Evolutionary conservation across 2,888 invertebrate genomes (phyloP), one percentile per base, ranked within the genome.

Genomic region (Endotricha flammealis): DNA sequence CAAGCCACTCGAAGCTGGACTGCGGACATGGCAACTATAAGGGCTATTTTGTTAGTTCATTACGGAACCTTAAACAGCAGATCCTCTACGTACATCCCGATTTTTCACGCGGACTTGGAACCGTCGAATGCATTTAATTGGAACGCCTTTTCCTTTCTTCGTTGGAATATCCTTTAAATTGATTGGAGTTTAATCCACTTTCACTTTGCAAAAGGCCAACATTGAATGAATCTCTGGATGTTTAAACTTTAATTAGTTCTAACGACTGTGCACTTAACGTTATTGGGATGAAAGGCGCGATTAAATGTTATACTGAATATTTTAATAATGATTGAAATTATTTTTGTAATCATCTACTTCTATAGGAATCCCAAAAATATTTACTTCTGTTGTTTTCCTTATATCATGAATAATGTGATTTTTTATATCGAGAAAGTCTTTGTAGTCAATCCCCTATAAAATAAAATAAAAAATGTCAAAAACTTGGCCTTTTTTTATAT

Each of bases 101-200:
- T 67, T 57, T 65, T 60, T 56, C 46, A 41, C 39, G 31, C 46
- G 33, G 51, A 53, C 48, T 43, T 39, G 39, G 47, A 49, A 50
- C n/a, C 46, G 38, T 44, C 46, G 44, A 46, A 57, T 53, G 57
- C 54, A 57, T 65, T 66, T 68, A 71, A 70, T 68, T 66, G 57
- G 52, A 61, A 49, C 51, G 48, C 52, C 57, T 63, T 60, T 57
- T 49, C 45, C 47, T 38, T 48, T 48, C 50, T 41, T 32, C 36
- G 29, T 45, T 48, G 34, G 45, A 47, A 45, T 45, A 42, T 44
- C 39, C 46, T 45, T 44, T 44, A 48, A 66, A 64, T 57, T 61
- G 48, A 62, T 64, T 57, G 55, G 49, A 49, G 33, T 52, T 49
- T 53, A 51, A 53, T 52, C 48, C 50, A 44, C 37, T 45, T 46